Conservation (phyloP, 2,113 vertebrate species). For the Eublepharis macularius region DNA sequence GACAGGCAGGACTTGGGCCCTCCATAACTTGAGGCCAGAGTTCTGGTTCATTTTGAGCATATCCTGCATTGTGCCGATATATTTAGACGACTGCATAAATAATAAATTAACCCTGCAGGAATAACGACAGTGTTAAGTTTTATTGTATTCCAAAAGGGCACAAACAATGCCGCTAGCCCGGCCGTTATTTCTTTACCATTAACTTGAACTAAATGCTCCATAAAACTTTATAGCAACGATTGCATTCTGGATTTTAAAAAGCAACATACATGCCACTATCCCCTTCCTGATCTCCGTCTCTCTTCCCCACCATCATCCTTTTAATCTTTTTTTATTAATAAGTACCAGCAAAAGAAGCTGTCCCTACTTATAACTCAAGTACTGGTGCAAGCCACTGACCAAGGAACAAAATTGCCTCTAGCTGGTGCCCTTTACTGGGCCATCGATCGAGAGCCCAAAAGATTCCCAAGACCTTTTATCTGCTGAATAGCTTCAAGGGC, state of each 20-base stretch:
- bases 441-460: not conserved
- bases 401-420: not conserved
- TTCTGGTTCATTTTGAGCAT: not conserved
- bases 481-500: not conserved
- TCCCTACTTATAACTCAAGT: conserved; percentile 5
- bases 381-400: not conserved
- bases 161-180: conserved; percentile 5
- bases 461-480: not conserved
- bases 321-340: not conserved
- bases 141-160: not conserved
- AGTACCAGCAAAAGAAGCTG: not conserved
- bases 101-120: not conserved
- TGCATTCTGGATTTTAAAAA: not conserved
- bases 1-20: not conserved
- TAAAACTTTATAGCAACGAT: not conserved
- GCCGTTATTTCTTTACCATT: not conserved
- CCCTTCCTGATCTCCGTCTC: not conserved
- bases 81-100: not conserved
- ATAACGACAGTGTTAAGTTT: accelerated
- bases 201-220: not conserved
- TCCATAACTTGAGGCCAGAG: not conserved
- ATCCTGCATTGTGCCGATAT: not conserved
- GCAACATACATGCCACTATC: conserved; percentile 20
- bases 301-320: not conserved
- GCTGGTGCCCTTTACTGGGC: not conserved